These are phyloP conservation scores for Lycophotia porphyrea DNA, from an alignment of 2,888 invertebrate genomes.

Conservation along the genomic window DNA sequence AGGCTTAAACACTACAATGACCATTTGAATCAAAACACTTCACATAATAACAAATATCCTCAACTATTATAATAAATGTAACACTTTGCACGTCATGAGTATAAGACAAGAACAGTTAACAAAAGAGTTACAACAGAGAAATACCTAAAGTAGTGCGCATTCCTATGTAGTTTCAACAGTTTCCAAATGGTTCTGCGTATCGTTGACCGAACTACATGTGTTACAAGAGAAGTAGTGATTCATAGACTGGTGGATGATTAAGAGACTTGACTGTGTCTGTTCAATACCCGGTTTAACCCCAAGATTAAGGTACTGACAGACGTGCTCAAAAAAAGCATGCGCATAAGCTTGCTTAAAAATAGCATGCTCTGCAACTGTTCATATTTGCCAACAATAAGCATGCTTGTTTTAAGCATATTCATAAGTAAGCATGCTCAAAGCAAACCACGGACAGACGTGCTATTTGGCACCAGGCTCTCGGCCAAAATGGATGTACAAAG, in stretches of 20 bases:
- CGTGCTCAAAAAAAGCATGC: too few relatives aligned
- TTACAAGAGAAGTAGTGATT: neutral
- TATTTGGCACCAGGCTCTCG: too few relatives aligned
- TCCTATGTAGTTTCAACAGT: neutral
- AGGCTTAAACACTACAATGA: conserved; percentile 21
- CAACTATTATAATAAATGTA: conserved; percentile 5
- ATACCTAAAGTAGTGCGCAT: neutral
- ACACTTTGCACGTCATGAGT: conserved; percentile 6
- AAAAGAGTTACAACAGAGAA: neutral
- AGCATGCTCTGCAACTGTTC: too few relatives aligned
- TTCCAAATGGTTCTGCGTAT: neutral
- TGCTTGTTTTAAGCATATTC: too few relatives aligned
- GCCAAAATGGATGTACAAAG: too few relatives aligned
- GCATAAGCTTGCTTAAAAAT: too few relatives aligned
- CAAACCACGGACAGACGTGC: too few relatives aligned
- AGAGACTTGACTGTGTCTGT: neutral
- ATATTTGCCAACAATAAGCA: too few relatives aligned
- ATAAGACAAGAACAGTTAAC: conserved; percentile 5
- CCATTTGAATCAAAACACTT: conserved; percentile 17
- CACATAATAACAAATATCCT: conserved; percentile 13
- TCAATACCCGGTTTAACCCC: neutral
- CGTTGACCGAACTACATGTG: neutral
- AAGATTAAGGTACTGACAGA: too few relatives aligned
- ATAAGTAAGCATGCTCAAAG: too few relatives aligned
- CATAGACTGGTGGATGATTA: neutral